Percentiles rank a stretch among this genome's conserved stretches.
phyloP scores from a whole-genome alignment of 1,140 invertebrate species.

The Calosoma granatense region DNA sequence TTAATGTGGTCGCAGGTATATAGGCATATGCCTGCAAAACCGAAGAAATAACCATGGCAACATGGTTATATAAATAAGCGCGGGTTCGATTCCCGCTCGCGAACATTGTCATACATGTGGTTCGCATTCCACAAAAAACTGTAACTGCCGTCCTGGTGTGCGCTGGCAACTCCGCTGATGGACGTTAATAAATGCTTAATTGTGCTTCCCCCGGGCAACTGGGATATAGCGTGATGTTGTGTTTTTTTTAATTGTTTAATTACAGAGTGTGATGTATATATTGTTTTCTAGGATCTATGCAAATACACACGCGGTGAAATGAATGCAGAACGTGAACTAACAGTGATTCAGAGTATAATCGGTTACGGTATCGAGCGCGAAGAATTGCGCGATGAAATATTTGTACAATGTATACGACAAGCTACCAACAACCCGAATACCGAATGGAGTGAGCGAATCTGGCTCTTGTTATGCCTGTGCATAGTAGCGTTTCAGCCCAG shows the following conservation, averaged over 20 bases:
- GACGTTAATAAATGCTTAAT: no score
- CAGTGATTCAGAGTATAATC: constrained; percentile 75
- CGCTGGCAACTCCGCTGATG: no score
- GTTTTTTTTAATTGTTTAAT: constrained; percentile 8
- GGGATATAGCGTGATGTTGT: no score
- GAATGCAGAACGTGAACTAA: constrained; percentile 70
- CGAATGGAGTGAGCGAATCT: constrained; percentile 72
- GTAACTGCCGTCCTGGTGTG: no score
- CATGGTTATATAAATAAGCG: no score
- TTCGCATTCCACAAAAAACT: no score
- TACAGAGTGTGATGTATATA: background rate
- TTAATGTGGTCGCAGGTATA: no score
- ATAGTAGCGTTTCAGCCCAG: constrained; percentile 88
- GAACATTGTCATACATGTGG: no score
- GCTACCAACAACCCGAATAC: constrained; percentile 74
- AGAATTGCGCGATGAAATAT: constrained; percentile 80
- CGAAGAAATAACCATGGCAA: no score
- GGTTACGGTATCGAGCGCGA: constrained; percentile 78
- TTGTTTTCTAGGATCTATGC: constrained; percentile 60
- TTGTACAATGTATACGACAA: constrained; percentile 79
- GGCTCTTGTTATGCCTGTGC: constrained; percentile 80
- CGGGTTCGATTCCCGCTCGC: no score
- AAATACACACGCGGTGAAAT: constrained; percentile 80
- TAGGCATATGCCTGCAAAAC: no score
- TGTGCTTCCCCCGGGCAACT: no score